Evolutionary conservation across 2,888 invertebrate genomes (phyloP).

Genomic region (Mechanitis messenoides): DNA sequence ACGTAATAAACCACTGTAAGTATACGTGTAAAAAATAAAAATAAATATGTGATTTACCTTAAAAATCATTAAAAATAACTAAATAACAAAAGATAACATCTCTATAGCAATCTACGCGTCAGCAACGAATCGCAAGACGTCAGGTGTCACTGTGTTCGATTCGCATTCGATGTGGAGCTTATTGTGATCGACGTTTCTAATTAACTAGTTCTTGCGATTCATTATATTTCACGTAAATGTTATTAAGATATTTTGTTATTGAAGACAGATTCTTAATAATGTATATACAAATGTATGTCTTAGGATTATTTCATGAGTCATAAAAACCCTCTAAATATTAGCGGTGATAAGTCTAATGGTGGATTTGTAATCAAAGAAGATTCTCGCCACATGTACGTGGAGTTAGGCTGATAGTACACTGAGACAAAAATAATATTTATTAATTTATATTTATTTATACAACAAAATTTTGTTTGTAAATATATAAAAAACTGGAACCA

Average conservation of each 20-base stretch:
- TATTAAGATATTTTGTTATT: conserved; percentile 2
- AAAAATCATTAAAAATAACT: not conserved
- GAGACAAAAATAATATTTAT: conserved; percentile 1
- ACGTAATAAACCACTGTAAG: conserved; percentile 1
- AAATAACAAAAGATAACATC: no score
- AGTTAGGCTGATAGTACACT: conserved; percentile 29
- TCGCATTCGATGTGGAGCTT: conserved; percentile 34
- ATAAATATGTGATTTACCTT: no score
- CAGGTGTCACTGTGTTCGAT: conserved; percentile 39
- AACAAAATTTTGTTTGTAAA: no score
- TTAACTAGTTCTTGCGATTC: conserved; percentile 14
- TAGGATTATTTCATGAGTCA: conserved; percentile 32
- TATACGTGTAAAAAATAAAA: not conserved
- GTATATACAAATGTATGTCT: conserved; percentile 40
- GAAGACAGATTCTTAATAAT: conserved; percentile 15
- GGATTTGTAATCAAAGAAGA: conserved; percentile 71
- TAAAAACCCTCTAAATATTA: conserved; percentile 66
- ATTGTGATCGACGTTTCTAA: conserved; percentile 20
- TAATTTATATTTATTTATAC: not conserved
- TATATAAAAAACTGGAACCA: not conserved
- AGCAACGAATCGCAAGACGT: conserved; percentile 33
- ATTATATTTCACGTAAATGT: conserved; percentile 4
- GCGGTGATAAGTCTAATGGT: conserved; percentile 70
- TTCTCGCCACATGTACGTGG: conserved; percentile 56
- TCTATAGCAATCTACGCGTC: conserved; percentile 9